Base-by-base conservation (phyloP, 2,797 vertebrate genomes). In the Apodemus agrarius region DNA sequence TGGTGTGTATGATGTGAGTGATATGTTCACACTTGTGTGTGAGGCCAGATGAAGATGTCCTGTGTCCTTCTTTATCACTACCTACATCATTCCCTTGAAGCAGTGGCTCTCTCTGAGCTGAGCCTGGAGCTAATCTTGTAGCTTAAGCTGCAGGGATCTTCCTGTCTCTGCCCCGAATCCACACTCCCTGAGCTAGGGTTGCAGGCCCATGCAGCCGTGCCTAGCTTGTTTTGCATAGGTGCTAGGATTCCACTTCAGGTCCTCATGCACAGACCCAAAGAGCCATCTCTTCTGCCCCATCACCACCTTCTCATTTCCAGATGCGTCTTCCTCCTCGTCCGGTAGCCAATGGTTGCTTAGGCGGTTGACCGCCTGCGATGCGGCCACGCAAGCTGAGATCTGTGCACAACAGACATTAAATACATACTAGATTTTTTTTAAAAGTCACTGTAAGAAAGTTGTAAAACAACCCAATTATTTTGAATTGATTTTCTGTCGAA, bases 401-500 rank as follows among this genome's bases (percentile, higher is more conserved):
- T 22, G 31, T 13, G 11, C 19, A 19, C 19, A 69, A 0, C 10
- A 34, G 80, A 8, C 89, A 34, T 75, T 67, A 83, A 95, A 76
- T 26, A 21, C 5, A 34, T 6, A 52, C 2, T 72, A 79, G 63
- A 21, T 69, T 94, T 96, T 94, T 96, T 83, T 83, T 16, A 81
- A 93, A 80, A 90, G 74, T 37, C 76, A 4, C 12, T 90, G 10
- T 86, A 54, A 43, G 75, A 95, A 83, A 89, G 93, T 43, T 19
- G 40, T 67, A 40, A 40, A 88, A 81, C 29, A 69, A 21, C 21
- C 57, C 21, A 92, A n/a, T 92, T 26, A 59, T 86, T 75, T 93
- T 72, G 78, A 74, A 76, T 94, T 80, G 16, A 11, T 90, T 92
- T n/a, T 46, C 40, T 83, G 37, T 78, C 76, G 17, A 95, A 92